phyloP scores from a whole-genome alignment of 2,888 invertebrate genomes.

The Elmis aenea region DNA sequence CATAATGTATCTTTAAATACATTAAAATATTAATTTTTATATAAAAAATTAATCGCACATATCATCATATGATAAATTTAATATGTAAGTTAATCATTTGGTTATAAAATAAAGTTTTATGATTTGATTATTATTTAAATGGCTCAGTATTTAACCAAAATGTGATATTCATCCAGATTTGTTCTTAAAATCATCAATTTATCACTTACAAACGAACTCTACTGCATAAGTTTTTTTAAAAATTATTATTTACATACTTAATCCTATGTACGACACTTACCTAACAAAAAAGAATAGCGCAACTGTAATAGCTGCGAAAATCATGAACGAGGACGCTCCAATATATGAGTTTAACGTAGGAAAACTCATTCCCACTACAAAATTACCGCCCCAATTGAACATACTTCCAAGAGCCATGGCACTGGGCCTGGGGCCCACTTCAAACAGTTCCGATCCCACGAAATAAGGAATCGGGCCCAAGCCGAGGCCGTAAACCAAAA shows the following conservation, averaged over 20 bases:
- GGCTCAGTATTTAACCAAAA: too few species aligned
- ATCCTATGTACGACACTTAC: conserved; percentile 47
- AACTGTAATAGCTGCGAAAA: conserved; percentile 59
- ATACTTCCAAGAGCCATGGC: conserved; percentile 85
- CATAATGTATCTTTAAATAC: too few species aligned
- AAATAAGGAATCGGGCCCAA: conserved; percentile 85
- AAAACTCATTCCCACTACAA: conserved; percentile 77
- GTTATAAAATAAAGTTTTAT: too few species aligned
- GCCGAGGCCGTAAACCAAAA: conserved; percentile 76
- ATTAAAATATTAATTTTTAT: too few species aligned
- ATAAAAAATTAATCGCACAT: too few species aligned
- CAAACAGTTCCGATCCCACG: conserved; percentile 81
- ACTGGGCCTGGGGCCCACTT: conserved; percentile 75
- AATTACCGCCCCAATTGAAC: conserved; percentile 85
- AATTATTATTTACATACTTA: conserved; percentile 3
- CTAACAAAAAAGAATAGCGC: conserved; percentile 56
- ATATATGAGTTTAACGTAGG: conserved; percentile 58
- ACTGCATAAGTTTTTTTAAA: too few species aligned
- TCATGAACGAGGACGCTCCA: conserved; percentile 70
- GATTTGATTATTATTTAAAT: too few species aligned
- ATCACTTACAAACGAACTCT: too few species aligned
- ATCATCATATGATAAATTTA: too few species aligned
- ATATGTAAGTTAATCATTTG: too few species aligned
- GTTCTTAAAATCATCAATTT: too few species aligned
- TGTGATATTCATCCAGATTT: too few species aligned